These are phyloP conservation scores for Cyanoderma ruficeps DNA, from an alignment of 2,113 vertebrate species.

Conservation along the genomic window DNA sequence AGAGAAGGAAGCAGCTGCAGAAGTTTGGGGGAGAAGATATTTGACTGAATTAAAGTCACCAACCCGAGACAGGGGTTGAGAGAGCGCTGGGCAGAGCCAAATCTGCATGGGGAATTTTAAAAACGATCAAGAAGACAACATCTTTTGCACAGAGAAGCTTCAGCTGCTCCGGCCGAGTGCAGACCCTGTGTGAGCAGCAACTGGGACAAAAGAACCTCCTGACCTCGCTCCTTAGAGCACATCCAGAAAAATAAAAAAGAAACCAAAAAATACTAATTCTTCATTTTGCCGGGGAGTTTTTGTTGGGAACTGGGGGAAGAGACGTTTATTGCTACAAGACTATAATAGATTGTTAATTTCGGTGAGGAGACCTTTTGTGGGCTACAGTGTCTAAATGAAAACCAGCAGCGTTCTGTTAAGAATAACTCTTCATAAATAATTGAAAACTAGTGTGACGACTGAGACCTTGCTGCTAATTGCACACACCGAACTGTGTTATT, in stretches of 20 bases:
- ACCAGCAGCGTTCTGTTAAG: constrained; percentile 38
- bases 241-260: not conserved
- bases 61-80: not conserved
- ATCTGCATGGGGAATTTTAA: not conserved
- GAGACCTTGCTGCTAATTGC: constrained; percentile 79
- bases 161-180: fast-evolving
- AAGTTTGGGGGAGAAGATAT: not conserved
- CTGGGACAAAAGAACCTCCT: not conserved
- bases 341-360: constrained; percentile 44
- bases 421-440: constrained; percentile 70
- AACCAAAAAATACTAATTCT: not conserved
- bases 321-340: constrained; percentile 13
- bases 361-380: constrained; percentile 28
- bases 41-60: not conserved
- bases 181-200: fast-evolving
- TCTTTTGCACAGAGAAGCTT: not conserved
- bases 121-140: not conserved
- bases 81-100: not conserved
- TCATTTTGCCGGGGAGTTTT: constrained; percentile 8
- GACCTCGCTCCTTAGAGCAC: not conserved
- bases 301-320: not conserved
- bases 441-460: constrained; percentile 56
- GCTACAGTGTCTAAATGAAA: constrained; percentile 58
- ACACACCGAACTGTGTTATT: constrained; percentile 74
- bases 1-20: constrained; percentile 31